Percentiles rank a stretch among this genome's conserved stretches.
These are phyloP conservation scores for Drosophila arawakana DNA, from an alignment of 1,140 invertebrate genomes.

Conservation along the genomic window DNA sequence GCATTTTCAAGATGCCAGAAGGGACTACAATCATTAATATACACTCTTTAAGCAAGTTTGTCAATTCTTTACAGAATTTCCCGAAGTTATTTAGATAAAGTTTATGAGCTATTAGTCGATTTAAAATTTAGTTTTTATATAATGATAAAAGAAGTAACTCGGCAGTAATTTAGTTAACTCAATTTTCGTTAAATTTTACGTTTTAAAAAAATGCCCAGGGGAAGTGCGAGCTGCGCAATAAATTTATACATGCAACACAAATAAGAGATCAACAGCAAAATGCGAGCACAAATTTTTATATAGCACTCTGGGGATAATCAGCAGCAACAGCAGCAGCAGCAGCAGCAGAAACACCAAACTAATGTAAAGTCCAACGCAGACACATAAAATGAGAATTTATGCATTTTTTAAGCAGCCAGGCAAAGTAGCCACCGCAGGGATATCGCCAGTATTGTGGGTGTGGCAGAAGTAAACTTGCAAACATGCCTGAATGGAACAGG, in stretches of 20 bases:
- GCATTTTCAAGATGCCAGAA: conserved; percentile 40
- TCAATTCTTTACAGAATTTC: too few species aligned
- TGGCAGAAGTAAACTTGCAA: background rate
- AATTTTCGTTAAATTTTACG: conserved; percentile 46
- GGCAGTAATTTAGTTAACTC: conserved; percentile 41
- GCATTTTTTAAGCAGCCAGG: conserved; percentile 62
- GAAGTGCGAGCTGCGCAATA: conserved; percentile 56
- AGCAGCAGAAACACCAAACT: conserved; percentile 47
- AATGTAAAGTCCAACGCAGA: conserved; percentile 79
- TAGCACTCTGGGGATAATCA: conserved; percentile 78
- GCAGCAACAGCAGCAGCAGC: conserved; percentile 3
- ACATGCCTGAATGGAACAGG: conserved; percentile 39
- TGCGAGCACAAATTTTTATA: conserved; percentile 70
- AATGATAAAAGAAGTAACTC: background rate
- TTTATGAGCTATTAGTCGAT: conserved; percentile 2
- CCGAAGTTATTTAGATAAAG: too few species aligned
- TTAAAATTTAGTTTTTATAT: background rate
- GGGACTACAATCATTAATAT: background rate
- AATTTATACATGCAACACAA: conserved; percentile 66
- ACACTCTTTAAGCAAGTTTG: background rate
- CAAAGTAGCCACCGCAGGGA: conserved; percentile 61
- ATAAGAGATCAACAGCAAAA: conserved; percentile 57
- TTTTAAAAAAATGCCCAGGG: conserved; percentile 49
- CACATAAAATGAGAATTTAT: conserved; percentile 81
- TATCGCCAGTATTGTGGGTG: background rate